phyloP scores from a whole-genome alignment of 2,888 invertebrate species.

The Endotricha flammealis region DNA sequence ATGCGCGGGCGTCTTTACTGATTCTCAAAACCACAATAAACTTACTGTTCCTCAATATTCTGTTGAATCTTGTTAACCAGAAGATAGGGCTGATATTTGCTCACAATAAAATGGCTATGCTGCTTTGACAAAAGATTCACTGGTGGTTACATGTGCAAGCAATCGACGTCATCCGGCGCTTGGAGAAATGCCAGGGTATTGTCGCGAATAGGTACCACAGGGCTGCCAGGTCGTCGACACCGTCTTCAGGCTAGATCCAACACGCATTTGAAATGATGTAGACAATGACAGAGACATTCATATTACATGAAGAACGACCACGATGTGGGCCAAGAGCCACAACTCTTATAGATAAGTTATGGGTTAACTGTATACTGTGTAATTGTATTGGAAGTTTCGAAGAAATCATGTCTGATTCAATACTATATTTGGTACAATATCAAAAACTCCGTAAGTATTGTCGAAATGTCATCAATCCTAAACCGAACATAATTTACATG shows the following conservation, averaged over 20 bases:
- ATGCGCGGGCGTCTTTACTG: constrained; percentile 35
- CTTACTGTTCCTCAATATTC: constrained; percentile 18
- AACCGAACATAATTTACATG: too few relatives aligned
- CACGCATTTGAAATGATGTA: not conserved
- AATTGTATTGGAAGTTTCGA: too few relatives aligned
- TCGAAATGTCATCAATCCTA: too few relatives aligned
- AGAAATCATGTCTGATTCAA: too few relatives aligned
- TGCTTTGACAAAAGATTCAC: constrained; percentile 8
- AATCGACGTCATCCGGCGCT: constrained; percentile 46
- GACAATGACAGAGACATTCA: too few relatives aligned
- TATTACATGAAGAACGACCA: too few relatives aligned
- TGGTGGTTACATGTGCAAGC: constrained; percentile 32
- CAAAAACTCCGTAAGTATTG: too few relatives aligned
- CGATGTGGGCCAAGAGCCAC: too few relatives aligned
- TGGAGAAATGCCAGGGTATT: constrained; percentile 57
- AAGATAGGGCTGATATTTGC: constrained; percentile 11
- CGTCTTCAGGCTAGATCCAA: constrained; percentile 12
- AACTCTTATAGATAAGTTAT: too few relatives aligned
- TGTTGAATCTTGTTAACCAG: constrained; percentile 12
- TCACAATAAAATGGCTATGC: constrained; percentile 4
- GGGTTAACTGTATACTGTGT: too few relatives aligned
- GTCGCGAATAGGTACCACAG: constrained; percentile 42
- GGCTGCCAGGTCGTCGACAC: constrained; percentile 43
- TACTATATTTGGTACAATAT: too few relatives aligned
- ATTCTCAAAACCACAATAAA: constrained; percentile 29